Percentiles rank a stretch among this genome's conserved stretches.
phyloP scores from a whole-genome alignment of 2,888 invertebrate genomes.

The Seladonia tumulorum region DNA sequence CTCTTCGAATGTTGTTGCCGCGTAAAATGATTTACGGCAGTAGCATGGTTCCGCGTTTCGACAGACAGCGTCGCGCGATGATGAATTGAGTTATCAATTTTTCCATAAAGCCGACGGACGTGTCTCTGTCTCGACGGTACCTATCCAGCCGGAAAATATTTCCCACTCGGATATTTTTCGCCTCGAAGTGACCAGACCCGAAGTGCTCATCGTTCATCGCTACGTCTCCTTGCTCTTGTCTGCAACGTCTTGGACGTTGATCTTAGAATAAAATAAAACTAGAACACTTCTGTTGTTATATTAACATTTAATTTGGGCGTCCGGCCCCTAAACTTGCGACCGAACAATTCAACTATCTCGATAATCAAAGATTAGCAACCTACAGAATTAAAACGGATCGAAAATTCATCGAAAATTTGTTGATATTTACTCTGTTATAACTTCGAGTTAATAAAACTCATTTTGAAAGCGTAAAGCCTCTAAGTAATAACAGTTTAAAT shows the following conservation, averaged over 20 bases:
- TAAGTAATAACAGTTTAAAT: too few species aligned
- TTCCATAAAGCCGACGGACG: not conserved
- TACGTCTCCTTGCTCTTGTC: not conserved
- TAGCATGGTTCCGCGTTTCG: not conserved
- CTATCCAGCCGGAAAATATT: not conserved
- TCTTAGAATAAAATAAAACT: not conserved
- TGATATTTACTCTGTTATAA: too few species aligned
- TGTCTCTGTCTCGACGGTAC: not conserved
- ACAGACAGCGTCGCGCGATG: not conserved
- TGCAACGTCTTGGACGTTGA: not conserved
- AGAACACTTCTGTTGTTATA: not conserved
- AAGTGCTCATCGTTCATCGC: not conserved
- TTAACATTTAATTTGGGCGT: not conserved
- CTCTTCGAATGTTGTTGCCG: too few species aligned
- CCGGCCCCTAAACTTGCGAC: too few species aligned
- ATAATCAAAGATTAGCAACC: too few species aligned
- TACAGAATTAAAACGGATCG: too few species aligned
- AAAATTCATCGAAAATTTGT: too few species aligned
- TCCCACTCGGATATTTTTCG: not conserved
- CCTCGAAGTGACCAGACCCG: not conserved
- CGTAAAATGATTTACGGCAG: not conserved
- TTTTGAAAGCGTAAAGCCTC: too few species aligned
- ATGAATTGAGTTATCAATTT: slow-evolving; percentile 6
- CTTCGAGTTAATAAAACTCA: too few species aligned
- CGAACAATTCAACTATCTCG: too few species aligned